Base-by-base conservation (phyloP, 2,888 invertebrate species). In the Plebejus melissa region DNA sequence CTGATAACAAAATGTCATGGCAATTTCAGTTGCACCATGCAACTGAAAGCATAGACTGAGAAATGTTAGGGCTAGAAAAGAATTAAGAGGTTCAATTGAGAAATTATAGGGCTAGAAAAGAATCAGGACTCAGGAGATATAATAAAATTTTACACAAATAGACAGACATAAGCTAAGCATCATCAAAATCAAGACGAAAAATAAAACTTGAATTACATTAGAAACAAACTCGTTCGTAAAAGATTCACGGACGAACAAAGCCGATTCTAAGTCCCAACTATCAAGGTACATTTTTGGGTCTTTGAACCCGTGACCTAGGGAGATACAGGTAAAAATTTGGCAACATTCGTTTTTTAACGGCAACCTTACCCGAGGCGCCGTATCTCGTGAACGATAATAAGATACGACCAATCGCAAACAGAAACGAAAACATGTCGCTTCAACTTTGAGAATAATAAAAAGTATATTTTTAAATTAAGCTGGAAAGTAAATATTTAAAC, bases 281-380 rank as follows among this genome's bases (percentile, higher is more conserved):
- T 36, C 65, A 65, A 65, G 32, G 65, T 65, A 65, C 11, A 46
- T 71, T 46, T 71, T 72, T 32, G 54, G 54, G 46, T 72, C 54
- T 72, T 72, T 54, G 72, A 54, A 54, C 72, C 54, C 50, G 50
- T 72, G 50, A 72, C 72, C 72, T 72, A 54, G 72, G 28, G 72
- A n/a, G 60, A 22, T 70, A 70, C 72, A 72, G 72, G 72, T 72
- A 72, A 72, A 50, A 32, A 71, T 71, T 71, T 71, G 50, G 32
- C 32, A 54, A 72, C 72, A 32, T 72, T 72, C 72, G 72, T 72
- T 72, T 72, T 72, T 72, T 32, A 72, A 54, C 46, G 13, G 28
- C 32, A 32, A 22, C 4, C 36, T 28, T 50, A 71, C 28, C 71
- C 32, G 72, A 4, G 54, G 72, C 72, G 54, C 54, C 70, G 41